Percentiles rank a stretch among this genome's conserved stretches.
Evolutionary conservation across 2,888 invertebrate species (phyloP).

Genomic region (Ommatoiulus sabulosus): DNA sequence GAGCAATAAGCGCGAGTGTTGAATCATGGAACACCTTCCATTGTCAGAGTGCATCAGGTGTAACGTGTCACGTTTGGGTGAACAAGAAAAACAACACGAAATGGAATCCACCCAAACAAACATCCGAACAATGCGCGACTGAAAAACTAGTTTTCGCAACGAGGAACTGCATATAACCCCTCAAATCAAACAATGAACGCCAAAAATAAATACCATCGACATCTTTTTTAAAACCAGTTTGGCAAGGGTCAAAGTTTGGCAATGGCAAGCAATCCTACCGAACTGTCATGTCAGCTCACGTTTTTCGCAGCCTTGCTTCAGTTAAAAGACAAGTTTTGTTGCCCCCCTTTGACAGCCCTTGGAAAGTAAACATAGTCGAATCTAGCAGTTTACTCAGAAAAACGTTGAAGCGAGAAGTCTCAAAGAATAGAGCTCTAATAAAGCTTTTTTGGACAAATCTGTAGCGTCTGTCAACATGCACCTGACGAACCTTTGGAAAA

Average conservation of each 20-base stretch:
- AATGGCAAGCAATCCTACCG: background rate
- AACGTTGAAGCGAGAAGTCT: too few species aligned
- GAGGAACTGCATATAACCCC: background rate
- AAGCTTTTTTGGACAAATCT: too few species aligned
- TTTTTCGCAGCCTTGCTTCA: too few species aligned
- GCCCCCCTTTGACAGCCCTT: too few species aligned
- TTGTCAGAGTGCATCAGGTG: background rate
- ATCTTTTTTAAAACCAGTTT: conserved; percentile 34
- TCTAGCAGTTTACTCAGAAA: too few species aligned
- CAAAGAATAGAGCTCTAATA: too few species aligned
- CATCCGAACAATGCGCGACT: background rate
- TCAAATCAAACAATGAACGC: background rate
- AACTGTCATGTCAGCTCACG: background rate
- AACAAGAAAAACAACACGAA: conserved; percentile 13
- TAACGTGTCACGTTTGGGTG: background rate
- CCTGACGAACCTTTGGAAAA: too few species aligned
- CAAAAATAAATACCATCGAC: background rate
- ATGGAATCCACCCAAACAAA: background rate
- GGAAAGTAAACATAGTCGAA: too few species aligned
- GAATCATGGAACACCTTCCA: background rate
- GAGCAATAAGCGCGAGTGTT: background rate
- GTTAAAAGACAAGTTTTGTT: too few species aligned
- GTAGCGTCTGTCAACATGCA: too few species aligned
- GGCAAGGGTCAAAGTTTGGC: background rate
- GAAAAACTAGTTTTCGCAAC: background rate